Evolutionary conservation across 2,888 invertebrate species (phyloP).

Genomic region (Drosophila nigritarsus): DNA sequence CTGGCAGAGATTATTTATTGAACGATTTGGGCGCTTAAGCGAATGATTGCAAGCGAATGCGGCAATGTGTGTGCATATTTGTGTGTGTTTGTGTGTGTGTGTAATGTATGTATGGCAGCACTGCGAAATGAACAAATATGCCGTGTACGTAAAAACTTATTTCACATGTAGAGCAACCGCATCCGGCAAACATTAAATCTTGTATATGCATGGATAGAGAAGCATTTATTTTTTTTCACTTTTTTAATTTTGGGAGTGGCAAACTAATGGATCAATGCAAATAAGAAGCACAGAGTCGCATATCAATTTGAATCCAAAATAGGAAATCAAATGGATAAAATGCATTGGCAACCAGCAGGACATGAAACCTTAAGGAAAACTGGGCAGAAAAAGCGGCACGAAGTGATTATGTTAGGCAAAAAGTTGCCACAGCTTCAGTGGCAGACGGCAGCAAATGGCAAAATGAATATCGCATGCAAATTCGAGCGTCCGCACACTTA

Average conservation of each 20-base stretch:
- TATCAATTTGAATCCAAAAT: constrained; percentile 22
- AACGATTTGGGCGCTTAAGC: constrained; percentile 60
- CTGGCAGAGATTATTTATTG: constrained; percentile 67
- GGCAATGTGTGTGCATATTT: neutral
- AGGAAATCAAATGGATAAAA: constrained; percentile 46
- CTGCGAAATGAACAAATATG: constrained; percentile 39
- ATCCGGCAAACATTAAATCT: neutral
- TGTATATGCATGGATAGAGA: neutral
- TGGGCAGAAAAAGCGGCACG: constrained; percentile 14
- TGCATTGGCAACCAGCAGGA: constrained; percentile 18
- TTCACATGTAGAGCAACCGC: neutral
- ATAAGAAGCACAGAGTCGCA: constrained; percentile 21
- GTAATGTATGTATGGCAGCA: constrained; percentile 17
- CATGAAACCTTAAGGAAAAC: constrained; percentile 10
- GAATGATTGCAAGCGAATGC: constrained; percentile 40
- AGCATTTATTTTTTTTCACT: neutral
- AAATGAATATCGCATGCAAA: constrained; percentile 76
- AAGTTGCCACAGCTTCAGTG: constrained; percentile 16
- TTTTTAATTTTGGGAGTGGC: neutral
- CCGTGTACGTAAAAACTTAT: constrained; percentile 29
- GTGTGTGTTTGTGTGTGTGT: constrained; percentile 8
- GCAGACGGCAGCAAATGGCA: constrained; percentile 5
- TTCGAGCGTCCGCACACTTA: constrained; percentile 76
- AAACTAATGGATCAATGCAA: constrained; percentile 27
- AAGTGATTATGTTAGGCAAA: constrained; percentile 27